Evolutionary conservation across 2,113 vertebrate species (phyloP), one percentile per base, ranked within the genome.

Genomic region (Melanerpes aurifrons): DNA sequence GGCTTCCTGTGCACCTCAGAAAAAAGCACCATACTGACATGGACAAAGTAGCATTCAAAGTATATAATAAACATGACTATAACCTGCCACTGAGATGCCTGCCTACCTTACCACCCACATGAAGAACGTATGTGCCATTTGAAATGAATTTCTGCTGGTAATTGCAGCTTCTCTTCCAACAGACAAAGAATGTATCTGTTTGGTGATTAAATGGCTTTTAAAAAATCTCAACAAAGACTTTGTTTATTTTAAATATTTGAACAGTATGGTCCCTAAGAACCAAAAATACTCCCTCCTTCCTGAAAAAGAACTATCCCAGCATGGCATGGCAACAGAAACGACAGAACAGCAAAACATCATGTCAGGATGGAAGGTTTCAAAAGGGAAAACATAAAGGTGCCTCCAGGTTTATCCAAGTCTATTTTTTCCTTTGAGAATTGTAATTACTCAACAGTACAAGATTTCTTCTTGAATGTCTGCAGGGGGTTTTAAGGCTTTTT

Each of bases 51-150:
- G 67, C 92, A 79, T 73, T 89, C 79, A 94, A 84, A 89, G 56
- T 86, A 72, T 57, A 83, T 75, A 94, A 94, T 73, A 93, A 96
- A 95, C 87, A 93, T 48, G 53, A 94, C 92, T 95, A 32, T 72
- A 91, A 69, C 58, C 84, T 87, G 89, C 90, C 71, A 86, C 77
- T 68, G 96, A 80, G 88, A 92, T 4, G 28, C 47, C 88, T 76
- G 47, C 86, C 77, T 94, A 87, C 82, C 40, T 85, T 48, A 67
- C 94, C 89, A 94, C 94, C 95, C 69, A 91, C 91, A 82, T 8
- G 2, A 87, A 91, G 90, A 85, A 76, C 17, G 5, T 70, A 74
- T 1, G 0, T 70, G 62, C 50, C 69, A 54, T 83, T 95, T 77
- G 70, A 94, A 94, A 83, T 47, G 0, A 95, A 96, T 86, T 94